These are phyloP conservation scores for Ichneumon xanthorius DNA, from an alignment of 2,888 invertebrate species.

Conservation along the genomic window DNA sequence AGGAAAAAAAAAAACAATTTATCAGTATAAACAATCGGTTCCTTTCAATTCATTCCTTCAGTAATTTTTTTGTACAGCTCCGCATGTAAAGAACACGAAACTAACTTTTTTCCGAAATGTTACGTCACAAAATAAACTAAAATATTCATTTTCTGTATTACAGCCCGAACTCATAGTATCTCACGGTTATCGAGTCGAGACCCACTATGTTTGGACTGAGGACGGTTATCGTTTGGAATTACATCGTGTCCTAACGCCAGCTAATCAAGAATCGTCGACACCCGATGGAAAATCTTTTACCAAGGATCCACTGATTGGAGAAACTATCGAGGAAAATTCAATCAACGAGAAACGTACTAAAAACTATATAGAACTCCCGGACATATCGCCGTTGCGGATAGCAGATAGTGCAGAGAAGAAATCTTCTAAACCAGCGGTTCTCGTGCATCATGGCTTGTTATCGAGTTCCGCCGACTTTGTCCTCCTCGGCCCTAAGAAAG, in stretches of 20 bases:
- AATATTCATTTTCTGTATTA: slow-evolving; percentile 65
- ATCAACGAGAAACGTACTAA: slow-evolving; percentile 5
- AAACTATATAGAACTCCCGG: slow-evolving; percentile 13
- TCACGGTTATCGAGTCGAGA: slow-evolving; percentile 84
- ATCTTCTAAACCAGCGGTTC: slow-evolving; percentile 74
- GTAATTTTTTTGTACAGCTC: not conserved
- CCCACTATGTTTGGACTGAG: slow-evolving; percentile 84
- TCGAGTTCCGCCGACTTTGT: slow-evolving; percentile 83
- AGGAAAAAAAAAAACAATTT: not conserved
- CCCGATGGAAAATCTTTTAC: slow-evolving; percentile 29
- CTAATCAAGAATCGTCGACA: slow-evolving; percentile 24
- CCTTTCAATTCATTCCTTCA: not conserved
- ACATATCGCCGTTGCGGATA: slow-evolving; percentile 31
- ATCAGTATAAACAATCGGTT: not conserved
- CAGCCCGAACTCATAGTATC: slow-evolving; percentile 85
- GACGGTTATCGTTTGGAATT: slow-evolving; percentile 85
- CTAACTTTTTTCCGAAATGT: not conserved
- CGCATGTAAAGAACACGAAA: not conserved
- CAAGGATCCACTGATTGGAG: slow-evolving; percentile 7
- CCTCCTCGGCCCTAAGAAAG: slow-evolving; percentile 81
- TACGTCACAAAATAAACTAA: not conserved
- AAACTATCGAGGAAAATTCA: not conserved
- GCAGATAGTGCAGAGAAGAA: slow-evolving; percentile 10
- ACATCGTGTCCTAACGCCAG: slow-evolving; percentile 82
- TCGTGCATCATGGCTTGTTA: slow-evolving; percentile 80